Evolutionary conservation across 1,140 invertebrate species (phyloP).

Genomic region (Paraescarpia echinospica): DNA sequence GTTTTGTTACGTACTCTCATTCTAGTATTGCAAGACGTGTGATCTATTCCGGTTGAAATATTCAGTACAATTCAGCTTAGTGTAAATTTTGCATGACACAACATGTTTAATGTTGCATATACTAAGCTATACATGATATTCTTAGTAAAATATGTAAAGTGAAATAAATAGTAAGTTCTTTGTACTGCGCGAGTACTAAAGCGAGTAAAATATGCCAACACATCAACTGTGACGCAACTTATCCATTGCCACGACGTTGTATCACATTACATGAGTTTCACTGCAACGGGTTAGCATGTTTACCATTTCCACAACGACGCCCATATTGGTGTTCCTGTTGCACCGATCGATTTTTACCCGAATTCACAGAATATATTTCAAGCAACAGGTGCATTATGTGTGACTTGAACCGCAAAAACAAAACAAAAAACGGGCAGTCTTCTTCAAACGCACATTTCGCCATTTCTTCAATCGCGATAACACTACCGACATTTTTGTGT

Average conservation of each 20-base stretch:
- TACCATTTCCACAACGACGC: neutral
- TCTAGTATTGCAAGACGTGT: neutral
- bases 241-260: neutral
- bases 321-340: neutral
- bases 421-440: no score
- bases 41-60: neutral
- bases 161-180: neutral
- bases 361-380: neutral
- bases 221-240: no score
- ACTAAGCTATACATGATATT: neutral
- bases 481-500: neutral
- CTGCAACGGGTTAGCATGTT: neutral
- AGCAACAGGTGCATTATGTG: neutral
- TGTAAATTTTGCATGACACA: neutral
- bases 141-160: neutral
- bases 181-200: neutral
- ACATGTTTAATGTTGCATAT: neutral
- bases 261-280: neutral
- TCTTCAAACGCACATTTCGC: neutral
- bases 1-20: no score
- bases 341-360: neutral
- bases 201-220: no score
- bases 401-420: neutral
- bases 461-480: neutral
- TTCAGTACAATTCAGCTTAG: neutral